These are phyloP conservation scores for Trichomycterus rosablanca DNA, from an alignment of 2,113 vertebrate species.

Conservation along the genomic window DNA sequence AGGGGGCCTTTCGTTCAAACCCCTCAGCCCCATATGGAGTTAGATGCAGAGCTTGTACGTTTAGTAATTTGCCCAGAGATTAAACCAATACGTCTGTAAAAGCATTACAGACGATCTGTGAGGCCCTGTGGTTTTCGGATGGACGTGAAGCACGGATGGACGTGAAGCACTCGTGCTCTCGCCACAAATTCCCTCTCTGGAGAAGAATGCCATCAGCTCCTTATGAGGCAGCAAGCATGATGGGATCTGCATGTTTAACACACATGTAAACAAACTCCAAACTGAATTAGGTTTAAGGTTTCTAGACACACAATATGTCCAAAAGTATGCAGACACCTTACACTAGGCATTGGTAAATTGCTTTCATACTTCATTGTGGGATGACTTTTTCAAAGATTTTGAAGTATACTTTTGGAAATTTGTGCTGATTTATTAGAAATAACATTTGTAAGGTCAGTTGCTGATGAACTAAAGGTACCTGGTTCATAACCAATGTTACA, in stretches of 20 bases:
- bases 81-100: slow-evolving; percentile 37
- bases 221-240: slow-evolving; percentile 16
- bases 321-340: no score
- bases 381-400: no score
- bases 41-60: slow-evolving; percentile 29
- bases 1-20: no score
- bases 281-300: no score
- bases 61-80: slow-evolving; percentile 29
- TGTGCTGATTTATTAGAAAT: no score
- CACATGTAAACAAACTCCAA: neutral
- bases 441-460: no score
- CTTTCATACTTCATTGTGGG: no score
- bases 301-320: no score
- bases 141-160: slow-evolving; percentile 30
- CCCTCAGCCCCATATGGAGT: slow-evolving; percentile 28
- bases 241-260: slow-evolving; percentile 12
- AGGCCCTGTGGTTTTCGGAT: slow-evolving; percentile 39
- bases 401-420: no score
- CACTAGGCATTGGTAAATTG: no score
- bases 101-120: slow-evolving; percentile 22
- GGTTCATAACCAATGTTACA: no score
- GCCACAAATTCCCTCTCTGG: slow-evolving; percentile 27
- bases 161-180: slow-evolving; percentile 24
- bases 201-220: slow-evolving; percentile 22
- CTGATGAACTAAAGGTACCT: no score